phyloP scores from a whole-genome alignment of 1,140 invertebrate species.

The Papilio machaon region DNA sequence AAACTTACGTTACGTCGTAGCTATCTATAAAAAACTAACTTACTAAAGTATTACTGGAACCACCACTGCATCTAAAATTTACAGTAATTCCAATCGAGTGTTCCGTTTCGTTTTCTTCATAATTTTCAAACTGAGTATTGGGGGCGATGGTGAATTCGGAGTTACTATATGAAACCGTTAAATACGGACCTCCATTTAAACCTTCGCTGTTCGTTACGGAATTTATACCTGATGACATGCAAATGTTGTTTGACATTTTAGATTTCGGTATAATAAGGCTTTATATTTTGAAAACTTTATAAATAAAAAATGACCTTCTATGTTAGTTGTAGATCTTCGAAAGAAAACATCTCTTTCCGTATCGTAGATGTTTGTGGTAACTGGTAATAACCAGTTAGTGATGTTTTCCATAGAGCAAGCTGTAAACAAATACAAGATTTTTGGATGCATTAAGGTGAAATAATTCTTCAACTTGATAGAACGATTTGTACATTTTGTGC shows the following conservation, averaged over 20 bases:
- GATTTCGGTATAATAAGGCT: neutral
- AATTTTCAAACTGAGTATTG: constrained; percentile 53
- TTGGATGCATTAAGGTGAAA: neutral
- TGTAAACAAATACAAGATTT: constrained; percentile 41
- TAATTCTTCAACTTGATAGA: no score
- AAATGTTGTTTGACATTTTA: constrained; percentile 5
- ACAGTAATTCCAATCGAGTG: constrained; percentile 51
- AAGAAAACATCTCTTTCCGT: constrained; percentile 48
- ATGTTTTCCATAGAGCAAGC: constrained; percentile 53
- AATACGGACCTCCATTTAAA: constrained; percentile 57
- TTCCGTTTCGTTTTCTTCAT: constrained; percentile 65
- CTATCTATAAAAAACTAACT: constrained; percentile 37
- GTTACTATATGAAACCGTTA: constrained; percentile 45
- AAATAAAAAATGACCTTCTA: constrained; percentile 44
- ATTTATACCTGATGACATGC: constrained; percentile 50
- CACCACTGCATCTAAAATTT: constrained; percentile 55
- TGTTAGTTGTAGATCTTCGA: constrained; percentile 43
- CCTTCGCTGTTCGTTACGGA: constrained; percentile 47
- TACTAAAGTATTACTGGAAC: constrained; percentile 49
- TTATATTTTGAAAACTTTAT: neutral
- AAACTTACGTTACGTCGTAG: no score
- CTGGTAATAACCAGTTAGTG: constrained; percentile 46
- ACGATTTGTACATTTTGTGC: no score
- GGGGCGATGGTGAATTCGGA: constrained; percentile 54
- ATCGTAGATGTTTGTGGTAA: constrained; percentile 44